Evolutionary conservation across 2,888 invertebrate genomes (phyloP), one percentile per base, ranked within the genome.

Genomic region (Lepidochitona cinerea): DNA sequence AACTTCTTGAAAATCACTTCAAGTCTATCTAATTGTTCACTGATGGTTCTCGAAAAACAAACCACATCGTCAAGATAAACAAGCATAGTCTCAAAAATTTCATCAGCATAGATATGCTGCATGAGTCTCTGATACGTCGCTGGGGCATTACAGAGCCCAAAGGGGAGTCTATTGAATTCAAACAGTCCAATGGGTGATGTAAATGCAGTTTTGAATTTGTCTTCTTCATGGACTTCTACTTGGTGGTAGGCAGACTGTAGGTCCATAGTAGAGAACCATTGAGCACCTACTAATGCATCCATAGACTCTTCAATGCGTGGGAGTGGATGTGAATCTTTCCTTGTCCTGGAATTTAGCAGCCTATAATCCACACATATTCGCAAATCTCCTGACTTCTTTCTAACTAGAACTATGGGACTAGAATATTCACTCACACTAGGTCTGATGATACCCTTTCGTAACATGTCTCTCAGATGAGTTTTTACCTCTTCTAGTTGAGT

Each of bases 271-370:
- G 69, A 68, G 52, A 75, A 76, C 12, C 37, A 70, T 9, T 35
- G 54, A 5, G 76, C 18, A 52, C 77, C 77, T 6, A 33, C 0
- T 9, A 79, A n/a, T 9, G 37, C 12, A 69, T 77, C 70, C 35
- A 79, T 64, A 18, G 75, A 73, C 23, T 81, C 81, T 18, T 75
- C 75, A 12, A 80, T 71, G 3, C 76, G 36, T 0, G 79, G 80
- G 5, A 81, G 32, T 0, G 79, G 76, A 49, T 76, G 76, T 5
- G 77, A 68, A 69, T 78, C 77, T 32, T 75, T 72, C 0, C 49
- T 36, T 0, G 78, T 79, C n/a, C 73, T 68, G 0, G 37, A 5
- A 69, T 82, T 81, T 14, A 82, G 59, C 26, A 37, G 54, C 26
- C 80, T 64, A 29, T 72, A 81, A 36, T 82, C 81, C 1, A 74